phyloP scores from a whole-genome alignment of 2,797 vertebrate genomes.

The Sphaeramia orbicularis region DNA sequence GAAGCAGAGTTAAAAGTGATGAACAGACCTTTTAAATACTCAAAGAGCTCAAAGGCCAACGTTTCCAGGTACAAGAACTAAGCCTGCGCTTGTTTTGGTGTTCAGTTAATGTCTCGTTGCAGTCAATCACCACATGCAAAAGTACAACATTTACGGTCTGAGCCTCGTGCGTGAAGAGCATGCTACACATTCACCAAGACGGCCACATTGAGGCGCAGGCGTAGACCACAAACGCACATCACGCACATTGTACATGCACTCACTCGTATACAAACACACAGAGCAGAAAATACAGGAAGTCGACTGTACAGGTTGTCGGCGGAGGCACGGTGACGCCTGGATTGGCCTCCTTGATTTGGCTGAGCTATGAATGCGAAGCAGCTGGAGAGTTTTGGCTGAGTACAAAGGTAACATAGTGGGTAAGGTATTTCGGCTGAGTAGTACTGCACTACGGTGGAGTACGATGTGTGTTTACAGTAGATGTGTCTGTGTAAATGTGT shows the following conservation, averaged over 20 bases:
- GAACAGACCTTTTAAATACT: slow-evolving; percentile 8
- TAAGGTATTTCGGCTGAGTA: slow-evolving; percentile 22
- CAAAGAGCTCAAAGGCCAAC: slow-evolving; percentile 7
- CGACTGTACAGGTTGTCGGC: slow-evolving; percentile 65
- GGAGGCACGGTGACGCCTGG: slow-evolving; percentile 42
- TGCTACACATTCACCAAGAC: slow-evolving; percentile 80
- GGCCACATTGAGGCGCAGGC: slow-evolving; percentile 72
- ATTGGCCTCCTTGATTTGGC: slow-evolving; percentile 57
- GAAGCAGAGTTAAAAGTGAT: slow-evolving; percentile 4
- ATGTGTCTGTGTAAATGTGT: slow-evolving; percentile 12
- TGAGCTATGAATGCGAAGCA: slow-evolving; percentile 60
- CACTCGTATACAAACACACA: slow-evolving; percentile 44
- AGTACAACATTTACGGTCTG: slow-evolving; percentile 70
- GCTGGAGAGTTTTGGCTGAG: slow-evolving; percentile 41
- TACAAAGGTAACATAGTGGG: slow-evolving; percentile 10
- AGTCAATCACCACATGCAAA: slow-evolving; percentile 80
- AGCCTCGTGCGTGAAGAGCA: slow-evolving; percentile 74
- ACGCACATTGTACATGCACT: slow-evolving; percentile 39
- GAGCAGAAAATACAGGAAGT: slow-evolving; percentile 41
- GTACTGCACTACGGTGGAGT: background rate
- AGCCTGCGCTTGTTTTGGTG: slow-evolving; percentile 49
- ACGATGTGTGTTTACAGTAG: slow-evolving; percentile 8
- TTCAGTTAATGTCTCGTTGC: slow-evolving; percentile 66
- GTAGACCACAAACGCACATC: slow-evolving; percentile 49
- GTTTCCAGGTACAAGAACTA: slow-evolving; percentile 42